Evolutionary conservation across 2,797 vertebrate species (phyloP).

Genomic region (Morelia viridis): DNA sequence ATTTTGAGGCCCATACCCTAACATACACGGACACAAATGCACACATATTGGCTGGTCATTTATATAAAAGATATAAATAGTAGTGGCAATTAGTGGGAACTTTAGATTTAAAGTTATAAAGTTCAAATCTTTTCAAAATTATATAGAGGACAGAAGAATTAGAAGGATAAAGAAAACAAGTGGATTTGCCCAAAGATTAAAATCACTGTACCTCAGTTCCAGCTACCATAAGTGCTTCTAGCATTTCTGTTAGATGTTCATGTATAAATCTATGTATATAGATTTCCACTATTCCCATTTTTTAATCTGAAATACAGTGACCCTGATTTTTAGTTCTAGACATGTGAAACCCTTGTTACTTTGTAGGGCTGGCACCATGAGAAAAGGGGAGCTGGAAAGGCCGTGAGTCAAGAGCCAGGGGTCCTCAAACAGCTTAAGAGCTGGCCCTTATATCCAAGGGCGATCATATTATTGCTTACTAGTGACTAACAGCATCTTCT

Average conservation of each 20-base stretch:
- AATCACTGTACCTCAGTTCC: neutral
- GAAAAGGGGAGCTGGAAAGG: neutral
- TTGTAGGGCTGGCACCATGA: neutral
- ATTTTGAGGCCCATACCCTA: no score
- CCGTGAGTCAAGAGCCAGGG: no score
- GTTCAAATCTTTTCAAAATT: neutral
- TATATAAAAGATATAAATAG: neutral
- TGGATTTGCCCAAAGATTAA: neutral
- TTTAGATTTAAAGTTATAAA: neutral
- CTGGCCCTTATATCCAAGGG: neutral
- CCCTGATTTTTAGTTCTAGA: neutral
- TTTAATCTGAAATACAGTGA: neutral
- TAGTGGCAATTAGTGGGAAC: neutral
- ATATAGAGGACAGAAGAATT: neutral
- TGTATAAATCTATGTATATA: neutral
- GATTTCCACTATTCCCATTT: neutral
- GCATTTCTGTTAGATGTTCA: neutral
- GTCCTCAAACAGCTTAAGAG: no score
- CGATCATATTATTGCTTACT: neutral
- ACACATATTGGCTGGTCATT: neutral
- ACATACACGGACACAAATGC: no score
- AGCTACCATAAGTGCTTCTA: neutral
- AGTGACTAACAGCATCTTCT: neutral
- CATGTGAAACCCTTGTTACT: neutral
- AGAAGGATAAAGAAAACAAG: neutral